Base-by-base conservation (phyloP, 2,888 invertebrate species). In the Campaea margaritaria region DNA sequence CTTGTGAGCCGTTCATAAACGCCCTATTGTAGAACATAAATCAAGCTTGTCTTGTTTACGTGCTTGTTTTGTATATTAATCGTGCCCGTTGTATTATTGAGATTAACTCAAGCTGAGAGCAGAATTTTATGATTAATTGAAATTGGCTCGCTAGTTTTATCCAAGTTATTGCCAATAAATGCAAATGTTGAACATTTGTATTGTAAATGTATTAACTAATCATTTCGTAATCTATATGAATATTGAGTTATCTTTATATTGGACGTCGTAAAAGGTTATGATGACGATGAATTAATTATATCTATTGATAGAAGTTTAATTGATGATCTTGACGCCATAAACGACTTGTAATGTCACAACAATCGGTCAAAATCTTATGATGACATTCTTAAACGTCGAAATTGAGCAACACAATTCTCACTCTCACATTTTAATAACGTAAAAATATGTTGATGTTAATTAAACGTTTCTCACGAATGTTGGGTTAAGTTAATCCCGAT, bases 1-100 rank as follows among this genome's bases (percentile, higher is more conserved):
- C 54, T 59, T 55, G 47, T 48, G 45, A 56, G 34, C 57, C 54
- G 62, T 65, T 65, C 64, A 62, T 62, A 63, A 67, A 65, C 65
- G 64, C 69, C 64, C 65, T 69, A 61, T 65, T 69, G 57, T 61
- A 64, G 49, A 28, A 58, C 66, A 70, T 70, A 65, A 70, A 70
- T 70, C 68, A 70, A 62, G 59, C 59, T 41, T 56, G 68, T 61
- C 67, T 63, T 56, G 62, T 68, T 64, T 68, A 63, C 68, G 63
- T 70, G 68, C 68, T 68, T 70, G 66, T 68, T 66, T 70, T 70
- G 69, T 70, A 66, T 68, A 70, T 70, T 65, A 68, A 68, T 67
- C 60, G 63, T 60, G 56, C 58, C 47, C 39, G 55, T 64, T 65
- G 65, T 67, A 61, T 65, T 67, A 67, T 69, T 69, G 65, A 69